Base-by-base conservation (phyloP, 2,888 invertebrate genomes). In the Deilephila porcellus region DNA sequence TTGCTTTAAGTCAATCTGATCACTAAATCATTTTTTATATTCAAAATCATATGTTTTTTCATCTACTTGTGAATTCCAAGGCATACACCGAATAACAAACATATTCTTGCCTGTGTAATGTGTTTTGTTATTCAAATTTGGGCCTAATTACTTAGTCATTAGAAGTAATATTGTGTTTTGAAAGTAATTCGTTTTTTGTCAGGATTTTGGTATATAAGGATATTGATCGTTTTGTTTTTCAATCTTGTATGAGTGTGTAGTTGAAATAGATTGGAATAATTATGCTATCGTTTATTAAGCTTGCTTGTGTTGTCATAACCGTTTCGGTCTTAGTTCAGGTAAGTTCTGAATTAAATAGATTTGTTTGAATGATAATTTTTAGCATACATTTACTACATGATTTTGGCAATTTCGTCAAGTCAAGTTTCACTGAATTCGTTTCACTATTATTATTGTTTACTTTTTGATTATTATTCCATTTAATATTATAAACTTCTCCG, bases 281-380 rank as follows among this genome's bases (percentile, higher is more conserved):
- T 25, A 72, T 72, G 56, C 14, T 64, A 17, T 64, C 19, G 11
- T 37, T 37, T 0, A 8, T 20, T 14, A 20, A n/a, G 56, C 37
- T 37, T 34, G 17, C 64, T 56, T 17, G n/a, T 32, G 20, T 72
- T 20, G 32, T 32, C 32, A 5, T 64, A 20, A 20, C 25, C 4
- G 20, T 64, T 64, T 64, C 63, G 34, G 25, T 3, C 5, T 4
- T 72, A 7, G 56, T 53, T 6, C 80, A 86, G 81, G 87, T 87
- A 62, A 71, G 64, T 56, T 37, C 32, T 32, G 4, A 32, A 32
- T 32, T 32, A 32, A 32, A 32, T 32, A 32, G 2, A 32, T 32
- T 32, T 32, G n/a, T n/a, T n/a, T n/a, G n/a, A n/a, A n/a, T n/a
- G n/a, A n/a, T n/a, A n/a, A n/a, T n/a, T n/a, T n/a, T n/a, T n/a